Conservation (phyloP, 1,140 invertebrate genomes). For the Caenorhabditis elegans region DNA sequence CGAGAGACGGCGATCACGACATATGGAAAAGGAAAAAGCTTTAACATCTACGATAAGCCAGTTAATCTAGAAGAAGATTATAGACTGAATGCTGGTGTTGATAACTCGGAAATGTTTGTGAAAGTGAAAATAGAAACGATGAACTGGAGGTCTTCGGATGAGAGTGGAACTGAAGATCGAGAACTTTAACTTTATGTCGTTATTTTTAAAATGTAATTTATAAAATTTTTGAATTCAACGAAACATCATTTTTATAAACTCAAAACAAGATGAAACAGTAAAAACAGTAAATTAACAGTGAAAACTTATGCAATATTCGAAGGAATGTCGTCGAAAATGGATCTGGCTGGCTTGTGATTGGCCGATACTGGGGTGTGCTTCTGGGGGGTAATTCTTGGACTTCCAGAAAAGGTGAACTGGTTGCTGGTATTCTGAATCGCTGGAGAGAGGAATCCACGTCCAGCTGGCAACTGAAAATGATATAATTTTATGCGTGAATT, state of each 20-base stretch:
- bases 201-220: neutral
- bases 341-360: neutral
- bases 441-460: neutral
- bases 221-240: neutral
- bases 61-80: neutral
- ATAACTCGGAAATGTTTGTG: conserved; percentile 11
- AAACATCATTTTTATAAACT: no score
- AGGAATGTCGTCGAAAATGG: neutral
- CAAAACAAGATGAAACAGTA: neutral
- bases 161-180: neutral
- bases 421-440: neutral
- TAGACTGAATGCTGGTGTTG: neutral
- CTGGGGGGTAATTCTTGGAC: neutral
- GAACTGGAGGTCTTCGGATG: neutral
- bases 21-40: neutral
- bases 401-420: neutral
- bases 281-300: neutral
- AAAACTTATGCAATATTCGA: neutral
- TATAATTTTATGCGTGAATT: neutral
- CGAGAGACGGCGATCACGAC: neutral
- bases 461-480: neutral
- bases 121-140: neutral
- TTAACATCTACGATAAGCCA: neutral
- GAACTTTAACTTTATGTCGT: no score
- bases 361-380: neutral